Conservation (phyloP, 2,113 vertebrate genomes). For the Fregata magnificens region DNA sequence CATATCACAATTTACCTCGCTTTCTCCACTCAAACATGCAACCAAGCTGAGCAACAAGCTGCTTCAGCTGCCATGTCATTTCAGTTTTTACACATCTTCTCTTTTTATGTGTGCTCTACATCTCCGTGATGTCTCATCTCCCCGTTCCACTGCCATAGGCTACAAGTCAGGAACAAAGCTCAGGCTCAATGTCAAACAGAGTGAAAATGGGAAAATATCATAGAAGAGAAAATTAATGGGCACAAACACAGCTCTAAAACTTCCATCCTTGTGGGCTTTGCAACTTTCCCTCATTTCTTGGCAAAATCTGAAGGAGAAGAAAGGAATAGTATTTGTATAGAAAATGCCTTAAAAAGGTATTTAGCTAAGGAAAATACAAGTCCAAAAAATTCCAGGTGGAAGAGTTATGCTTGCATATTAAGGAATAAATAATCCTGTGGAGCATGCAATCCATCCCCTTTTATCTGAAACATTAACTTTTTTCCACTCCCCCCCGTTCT, state of each 20-base stretch:
- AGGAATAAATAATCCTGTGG: background rate
- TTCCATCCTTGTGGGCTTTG: slow-evolving; percentile 26
- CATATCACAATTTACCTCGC: slow-evolving; percentile 72
- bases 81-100: slow-evolving; percentile 73
- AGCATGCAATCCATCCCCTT: background rate
- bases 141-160: slow-evolving; percentile 67
- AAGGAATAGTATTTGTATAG: background rate
- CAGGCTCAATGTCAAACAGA: slow-evolving; percentile 54
- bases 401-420: background rate
- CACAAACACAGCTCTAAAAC: slow-evolving; percentile 31
- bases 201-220: slow-evolving; percentile 58
- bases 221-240: slow-evolving; percentile 53
- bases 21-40: slow-evolving; percentile 68
- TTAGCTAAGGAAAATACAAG: background rate
- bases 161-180: slow-evolving; percentile 67
- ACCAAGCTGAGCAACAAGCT: slow-evolving; percentile 73
- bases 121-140: slow-evolving; percentile 66
- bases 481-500: background rate
- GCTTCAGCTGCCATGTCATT: slow-evolving; percentile 74
- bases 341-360: background rate
- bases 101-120: slow-evolving; percentile 61
- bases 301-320: background rate
- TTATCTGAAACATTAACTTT: background rate
- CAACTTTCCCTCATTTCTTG: background rate
- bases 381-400: background rate